Percentiles rank a stretch among this genome's conserved stretches.
phyloP scores from a whole-genome alignment of 2,888 invertebrate genomes.

The Eristalis intricaria region DNA sequence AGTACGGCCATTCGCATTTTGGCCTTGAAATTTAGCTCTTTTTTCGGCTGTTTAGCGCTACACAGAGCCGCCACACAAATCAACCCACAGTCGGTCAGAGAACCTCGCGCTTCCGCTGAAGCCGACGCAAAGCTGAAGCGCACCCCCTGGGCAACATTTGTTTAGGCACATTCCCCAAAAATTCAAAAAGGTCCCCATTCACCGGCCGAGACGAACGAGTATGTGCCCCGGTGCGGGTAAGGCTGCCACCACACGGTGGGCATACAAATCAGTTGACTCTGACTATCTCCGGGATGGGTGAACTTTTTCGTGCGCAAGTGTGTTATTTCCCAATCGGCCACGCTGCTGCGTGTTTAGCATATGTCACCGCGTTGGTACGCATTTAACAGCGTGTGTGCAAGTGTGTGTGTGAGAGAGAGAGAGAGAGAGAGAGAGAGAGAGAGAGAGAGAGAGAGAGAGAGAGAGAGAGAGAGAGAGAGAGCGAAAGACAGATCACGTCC shows the following conservation, averaged over 20 bases:
- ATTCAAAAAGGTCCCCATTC: not conserved
- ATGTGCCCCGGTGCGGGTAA: not conserved
- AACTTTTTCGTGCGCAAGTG: constrained; percentile 57
- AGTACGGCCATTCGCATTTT: constrained; percentile 59
- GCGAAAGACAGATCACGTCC: not conserved
- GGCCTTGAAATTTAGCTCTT: constrained; percentile 55
- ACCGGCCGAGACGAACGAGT: constrained; percentile 1
- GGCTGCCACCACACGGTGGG: not conserved
- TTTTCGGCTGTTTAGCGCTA: constrained; percentile 26
- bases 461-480: not conserved
- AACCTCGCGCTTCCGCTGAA: too few relatives aligned
- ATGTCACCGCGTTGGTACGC: not conserved
- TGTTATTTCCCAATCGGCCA: not conserved
- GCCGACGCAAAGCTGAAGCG: not conserved
- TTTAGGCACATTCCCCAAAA: not conserved
- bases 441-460: too few relatives aligned
- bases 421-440: not conserved
- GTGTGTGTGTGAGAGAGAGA: not conserved
- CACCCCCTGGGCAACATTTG: not conserved
- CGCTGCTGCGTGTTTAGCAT: not conserved
- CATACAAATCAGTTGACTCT: not conserved
- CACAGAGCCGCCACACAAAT: not conserved
- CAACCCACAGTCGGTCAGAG: not conserved
- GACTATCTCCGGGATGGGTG: constrained; percentile 25
- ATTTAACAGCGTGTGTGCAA: not conserved